These are phyloP conservation scores for Callocephalon fimbriatum DNA, from an alignment of 2,113 vertebrate genomes.

Conservation along the genomic window DNA sequence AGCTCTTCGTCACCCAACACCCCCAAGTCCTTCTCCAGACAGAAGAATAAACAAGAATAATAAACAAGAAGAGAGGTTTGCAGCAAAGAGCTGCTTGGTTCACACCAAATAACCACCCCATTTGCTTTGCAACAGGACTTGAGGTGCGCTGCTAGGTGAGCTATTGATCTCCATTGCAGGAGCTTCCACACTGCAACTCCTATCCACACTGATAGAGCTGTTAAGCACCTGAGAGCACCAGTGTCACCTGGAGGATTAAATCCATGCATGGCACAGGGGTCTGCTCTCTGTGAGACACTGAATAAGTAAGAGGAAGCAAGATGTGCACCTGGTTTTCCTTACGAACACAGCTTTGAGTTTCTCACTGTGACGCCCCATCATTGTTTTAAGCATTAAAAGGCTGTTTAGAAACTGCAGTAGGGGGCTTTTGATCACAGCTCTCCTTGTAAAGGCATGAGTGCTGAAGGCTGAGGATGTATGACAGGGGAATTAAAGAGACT, in stretches of 20 bases:
- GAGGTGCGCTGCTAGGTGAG: not conserved
- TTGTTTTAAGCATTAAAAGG: not conserved
- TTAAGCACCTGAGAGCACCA: not conserved
- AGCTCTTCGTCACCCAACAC: not conserved
- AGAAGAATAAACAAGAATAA: not conserved
- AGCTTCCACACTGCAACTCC: not conserved
- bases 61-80: not conserved
- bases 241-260: not conserved
- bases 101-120: not conserved
- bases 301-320: not conserved
- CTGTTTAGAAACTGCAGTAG: not conserved
- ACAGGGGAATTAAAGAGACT: not conserved
- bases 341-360: not conserved
- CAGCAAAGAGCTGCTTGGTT: not conserved
- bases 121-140: not conserved
- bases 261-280: not conserved
- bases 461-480: not conserved
- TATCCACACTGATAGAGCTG: not conserved
- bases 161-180: not conserved
- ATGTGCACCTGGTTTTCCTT: not conserved
- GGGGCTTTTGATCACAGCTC: not conserved
- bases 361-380: accelerated
- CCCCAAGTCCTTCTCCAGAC: not conserved
- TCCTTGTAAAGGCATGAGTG: not conserved
- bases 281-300: not conserved